Evolutionary conservation across 2,888 invertebrate genomes (phyloP).

Genomic region (Caenorhabditis uteleia): DNA sequence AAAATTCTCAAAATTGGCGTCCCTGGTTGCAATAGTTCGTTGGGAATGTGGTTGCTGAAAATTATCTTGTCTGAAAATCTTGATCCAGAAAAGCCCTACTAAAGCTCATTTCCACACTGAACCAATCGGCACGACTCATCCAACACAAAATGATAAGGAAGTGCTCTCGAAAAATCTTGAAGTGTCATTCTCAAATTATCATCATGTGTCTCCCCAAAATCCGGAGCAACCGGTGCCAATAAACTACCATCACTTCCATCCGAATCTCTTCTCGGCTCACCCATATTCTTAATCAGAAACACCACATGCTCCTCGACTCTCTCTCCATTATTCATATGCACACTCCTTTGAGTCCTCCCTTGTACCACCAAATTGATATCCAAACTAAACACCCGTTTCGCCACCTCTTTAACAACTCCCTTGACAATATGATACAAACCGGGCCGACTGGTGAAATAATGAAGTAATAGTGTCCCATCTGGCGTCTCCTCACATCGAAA

Average conservation of each 20-base stretch:
- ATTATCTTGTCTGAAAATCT: not conserved
- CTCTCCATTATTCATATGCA: slow-evolving; percentile 60
- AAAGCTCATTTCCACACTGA: slow-evolving; percentile 62
- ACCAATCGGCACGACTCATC: slow-evolving; percentile 64
- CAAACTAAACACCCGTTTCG: slow-evolving; percentile 87
- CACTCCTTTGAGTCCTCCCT: slow-evolving; percentile 79
- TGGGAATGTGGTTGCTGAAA: slow-evolving; percentile 60
- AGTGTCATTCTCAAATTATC: slow-evolving; percentile 23
- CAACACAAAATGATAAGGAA: slow-evolving; percentile 65
- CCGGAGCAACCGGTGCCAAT: slow-evolving; percentile 6
- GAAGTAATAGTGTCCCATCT: slow-evolving; percentile 86
- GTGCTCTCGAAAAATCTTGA: slow-evolving; percentile 45
- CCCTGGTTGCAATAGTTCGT: slow-evolving; percentile 57
- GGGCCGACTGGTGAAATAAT: slow-evolving; percentile 92
- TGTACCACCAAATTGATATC: slow-evolving; percentile 88
- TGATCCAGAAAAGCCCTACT: slow-evolving; percentile 12
- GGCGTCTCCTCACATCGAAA: slow-evolving; percentile 89
- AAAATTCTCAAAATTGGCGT: slow-evolving; percentile 62
- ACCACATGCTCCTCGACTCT: slow-evolving; percentile 59
- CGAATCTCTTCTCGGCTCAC: slow-evolving; percentile 16
- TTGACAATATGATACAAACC: slow-evolving; percentile 91
- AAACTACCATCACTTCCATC: slow-evolving; percentile 10
- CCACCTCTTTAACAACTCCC: slow-evolving; percentile 92
- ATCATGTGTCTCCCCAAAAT: slow-evolving; percentile 25
- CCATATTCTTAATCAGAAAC: slow-evolving; percentile 30